Conservation (phyloP, 2,113 vertebrate genomes). For the Apteryx mantelli region DNA sequence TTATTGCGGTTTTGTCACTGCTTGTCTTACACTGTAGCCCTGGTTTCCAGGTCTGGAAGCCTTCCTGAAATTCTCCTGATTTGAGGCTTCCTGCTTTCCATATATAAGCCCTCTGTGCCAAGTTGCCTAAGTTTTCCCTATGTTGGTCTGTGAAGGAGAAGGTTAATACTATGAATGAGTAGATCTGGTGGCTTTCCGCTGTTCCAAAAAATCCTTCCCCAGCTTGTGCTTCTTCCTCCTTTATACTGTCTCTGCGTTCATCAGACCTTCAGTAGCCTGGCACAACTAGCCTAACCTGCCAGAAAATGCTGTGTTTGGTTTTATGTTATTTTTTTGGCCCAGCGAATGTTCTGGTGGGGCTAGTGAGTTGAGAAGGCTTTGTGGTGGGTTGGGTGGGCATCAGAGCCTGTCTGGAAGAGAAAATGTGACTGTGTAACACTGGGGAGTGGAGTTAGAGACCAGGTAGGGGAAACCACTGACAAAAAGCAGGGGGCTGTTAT, state of each 20-base stretch:
- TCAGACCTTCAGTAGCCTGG: not conserved
- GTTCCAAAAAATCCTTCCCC: not conserved
- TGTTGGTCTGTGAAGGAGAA: not conserved
- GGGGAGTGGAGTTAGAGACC: not conserved
- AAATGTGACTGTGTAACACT: fast-evolving
- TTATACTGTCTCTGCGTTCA: not conserved
- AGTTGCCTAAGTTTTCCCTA: not conserved
- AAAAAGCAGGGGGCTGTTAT: not conserved
- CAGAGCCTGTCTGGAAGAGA: not conserved
- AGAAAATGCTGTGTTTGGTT: not conserved
- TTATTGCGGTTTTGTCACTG: not conserved
- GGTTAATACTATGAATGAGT: not conserved
- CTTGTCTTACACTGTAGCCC: not conserved
- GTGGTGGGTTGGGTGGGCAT: not conserved
- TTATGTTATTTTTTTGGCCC: not conserved
- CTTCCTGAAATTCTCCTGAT: not conserved
- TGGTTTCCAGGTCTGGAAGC: not conserved
- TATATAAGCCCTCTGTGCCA: too few relatives aligned
- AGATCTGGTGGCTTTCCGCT: not conserved
- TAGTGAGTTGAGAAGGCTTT: not conserved
- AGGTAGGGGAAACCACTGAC: not conserved
- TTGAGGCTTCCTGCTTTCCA: too few relatives aligned
- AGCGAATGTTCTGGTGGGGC: not conserved
- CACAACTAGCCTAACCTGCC: not conserved
- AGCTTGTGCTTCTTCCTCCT: not conserved